A percentile compares a stretch with the other conserved stretches of the same genome.
Conservation (phyloP, 2,113 vertebrate species). For the Nothobranchius furzeri region DNA sequence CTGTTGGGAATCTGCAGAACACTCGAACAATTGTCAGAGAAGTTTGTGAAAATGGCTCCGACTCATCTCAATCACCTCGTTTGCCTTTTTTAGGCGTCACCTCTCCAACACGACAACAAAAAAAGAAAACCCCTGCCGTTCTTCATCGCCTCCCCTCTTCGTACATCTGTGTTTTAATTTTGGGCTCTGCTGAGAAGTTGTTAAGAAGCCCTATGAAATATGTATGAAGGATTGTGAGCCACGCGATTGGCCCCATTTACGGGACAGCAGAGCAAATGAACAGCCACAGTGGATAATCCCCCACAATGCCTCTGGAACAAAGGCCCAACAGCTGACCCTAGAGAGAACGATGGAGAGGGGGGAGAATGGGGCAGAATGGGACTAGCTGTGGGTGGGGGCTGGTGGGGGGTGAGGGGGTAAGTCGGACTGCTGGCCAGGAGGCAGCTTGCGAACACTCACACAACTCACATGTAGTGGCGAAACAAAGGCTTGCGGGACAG, state of each 20-base stretch:
- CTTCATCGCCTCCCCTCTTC: conserved; percentile 36
- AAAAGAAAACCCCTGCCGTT: not conserved
- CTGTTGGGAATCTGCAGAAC: not conserved
- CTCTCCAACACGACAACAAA: conserved; percentile 10
- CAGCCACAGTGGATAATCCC: conserved; percentile 75
- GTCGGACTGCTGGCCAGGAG: conserved; percentile 58
- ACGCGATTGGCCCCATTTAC: conserved; percentile 76
- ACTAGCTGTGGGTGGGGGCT: conserved; percentile 26
- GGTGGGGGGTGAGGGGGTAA: conserved; percentile 55
- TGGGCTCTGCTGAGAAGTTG: conserved; percentile 70
- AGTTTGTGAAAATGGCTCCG: not conserved
- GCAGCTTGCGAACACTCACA: conserved; percentile 43
- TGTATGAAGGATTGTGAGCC: conserved; percentile 77
- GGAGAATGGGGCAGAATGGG: conserved; percentile 1
- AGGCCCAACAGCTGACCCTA: conserved; percentile 77
- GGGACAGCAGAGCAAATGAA: conserved; percentile 69
- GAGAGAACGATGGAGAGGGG: conserved; percentile 46
- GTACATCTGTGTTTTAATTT: conserved; percentile 74
- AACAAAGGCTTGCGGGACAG: conserved; percentile 66
- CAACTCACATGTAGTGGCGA: conserved; percentile 45
- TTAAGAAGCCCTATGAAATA: conserved; percentile 77
- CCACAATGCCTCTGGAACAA: conserved; percentile 79
- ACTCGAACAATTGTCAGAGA: not conserved
- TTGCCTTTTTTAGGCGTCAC: conserved; percentile 42
- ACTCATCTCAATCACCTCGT: conserved; percentile 29